Percentiles rank a stretch among this genome's conserved stretches.
Evolutionary conservation across 2,797 vertebrate genomes (phyloP).

Genomic region (Gymnocypris eckloni): DNA sequence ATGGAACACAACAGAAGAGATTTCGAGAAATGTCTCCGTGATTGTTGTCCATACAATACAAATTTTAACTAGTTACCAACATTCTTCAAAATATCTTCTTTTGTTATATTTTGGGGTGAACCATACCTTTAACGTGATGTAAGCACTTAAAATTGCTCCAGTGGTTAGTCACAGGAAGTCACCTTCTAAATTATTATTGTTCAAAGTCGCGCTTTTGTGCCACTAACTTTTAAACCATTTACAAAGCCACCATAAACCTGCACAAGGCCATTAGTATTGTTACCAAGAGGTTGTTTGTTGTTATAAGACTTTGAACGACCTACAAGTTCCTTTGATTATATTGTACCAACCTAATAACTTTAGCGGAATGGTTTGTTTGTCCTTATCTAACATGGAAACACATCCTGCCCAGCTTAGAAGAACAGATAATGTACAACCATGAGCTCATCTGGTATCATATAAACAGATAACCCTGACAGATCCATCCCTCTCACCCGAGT

Average conservation of each 20-base stretch:
- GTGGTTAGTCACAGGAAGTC: slow-evolving; percentile 4
- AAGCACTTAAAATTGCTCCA: background rate
- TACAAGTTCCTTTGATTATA: slow-evolving; percentile 36
- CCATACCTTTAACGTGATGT: background rate
- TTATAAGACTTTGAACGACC: slow-evolving; percentile 7
- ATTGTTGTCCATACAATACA: background rate
- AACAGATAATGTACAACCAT: slow-evolving; percentile 33
- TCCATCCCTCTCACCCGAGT: slow-evolving; percentile 25
- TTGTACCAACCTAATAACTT: slow-evolving; percentile 39
- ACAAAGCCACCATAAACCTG: slow-evolving; percentile 23
- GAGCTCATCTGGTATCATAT: slow-evolving; percentile 35
- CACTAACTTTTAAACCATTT: slow-evolving; percentile 1
- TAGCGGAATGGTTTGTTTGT: slow-evolving; percentile 22
- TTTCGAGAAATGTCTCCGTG: background rate
- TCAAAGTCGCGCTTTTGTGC: slow-evolving; percentile 10
- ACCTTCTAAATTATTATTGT: slow-evolving; percentile 9
- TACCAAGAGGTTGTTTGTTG: background rate
- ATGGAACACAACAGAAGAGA: background rate
- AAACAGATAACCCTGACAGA: slow-evolving; percentile 17
- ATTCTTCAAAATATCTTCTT: background rate
- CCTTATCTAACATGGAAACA: slow-evolving; percentile 36
- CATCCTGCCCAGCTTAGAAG: slow-evolving; percentile 33
- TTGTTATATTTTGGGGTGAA: too few relatives aligned
- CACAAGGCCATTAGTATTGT: slow-evolving; percentile 27
- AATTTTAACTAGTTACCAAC: too few relatives aligned